Base-by-base conservation (phyloP, 2,888 invertebrate species). In the Acleris cristana region DNA sequence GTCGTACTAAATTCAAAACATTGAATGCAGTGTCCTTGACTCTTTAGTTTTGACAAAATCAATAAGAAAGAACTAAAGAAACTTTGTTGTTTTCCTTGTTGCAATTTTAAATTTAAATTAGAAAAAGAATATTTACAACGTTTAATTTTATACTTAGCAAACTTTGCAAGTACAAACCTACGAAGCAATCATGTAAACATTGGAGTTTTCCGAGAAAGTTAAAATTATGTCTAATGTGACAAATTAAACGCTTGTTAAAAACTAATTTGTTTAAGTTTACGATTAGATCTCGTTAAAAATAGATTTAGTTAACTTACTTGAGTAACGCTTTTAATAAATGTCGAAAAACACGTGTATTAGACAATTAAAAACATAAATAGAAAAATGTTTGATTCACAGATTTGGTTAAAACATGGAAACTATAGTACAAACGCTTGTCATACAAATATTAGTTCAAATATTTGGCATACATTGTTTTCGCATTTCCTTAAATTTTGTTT, bases 161-260 rank as follows among this genome's bases (percentile, higher is more conserved):
- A 34, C 34, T 34, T 34, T 34, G 34, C 10, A 34, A 34, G 34
- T 34, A 34, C 34, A 34, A 34, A 10, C 10, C 10, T 10, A 34
- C 34, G 10, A 10, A 34, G 18, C 23, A 26, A 26, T 58, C 21
- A 44, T 26, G 26, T 58, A 58, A 48, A 58, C 45, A 23, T 48
- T 18, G 48, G 45, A 58, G 18, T 18, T 18, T 45, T 45, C 48
- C 2, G 12, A 58, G 48, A 48, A 45, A 48, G 48, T 58, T 18
- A 58, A 45, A 48, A 10, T 26, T 14, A 58, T 3, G 26, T 23
- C n/a, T 58, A 48, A 58, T 58, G 23, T 12, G 48, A 26, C 18
- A 18, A 16, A 55, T 56, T 56, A 48, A 48, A 58, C 44, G 45
- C 58, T 58, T 23, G 26, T 58, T 58, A 58, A 58, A 58, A 58